Conservation (phyloP, 2,888 invertebrate genomes). For the Augochlorella aurata region DNA sequence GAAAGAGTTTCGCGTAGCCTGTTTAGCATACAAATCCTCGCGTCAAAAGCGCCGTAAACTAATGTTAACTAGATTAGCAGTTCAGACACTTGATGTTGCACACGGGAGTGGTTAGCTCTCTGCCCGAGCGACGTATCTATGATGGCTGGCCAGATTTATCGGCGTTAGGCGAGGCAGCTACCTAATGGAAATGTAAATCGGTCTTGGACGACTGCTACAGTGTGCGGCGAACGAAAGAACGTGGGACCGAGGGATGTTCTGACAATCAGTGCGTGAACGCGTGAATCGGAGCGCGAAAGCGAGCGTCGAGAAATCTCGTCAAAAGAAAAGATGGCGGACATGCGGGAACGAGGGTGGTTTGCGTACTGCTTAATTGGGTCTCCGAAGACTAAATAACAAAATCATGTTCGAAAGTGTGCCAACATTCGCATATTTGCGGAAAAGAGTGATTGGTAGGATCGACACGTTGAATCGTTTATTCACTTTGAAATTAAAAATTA, state of each 20-base stretch:
- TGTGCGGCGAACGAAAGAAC: constrained; percentile 47
- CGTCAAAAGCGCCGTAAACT: constrained; percentile 22
- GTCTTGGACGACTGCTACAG: constrained; percentile 72
- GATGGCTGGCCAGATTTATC: constrained; percentile 63
- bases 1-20: constrained; percentile 5
- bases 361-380: too few relatives aligned
- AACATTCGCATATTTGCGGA: too few relatives aligned
- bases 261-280: constrained; percentile 43
- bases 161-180: constrained; percentile 53
- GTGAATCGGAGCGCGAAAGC: constrained; percentile 40
- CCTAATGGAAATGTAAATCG: constrained; percentile 76
- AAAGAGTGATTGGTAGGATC: too few relatives aligned
- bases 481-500: too few relatives aligned
- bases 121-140: constrained; percentile 7
- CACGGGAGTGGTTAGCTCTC: neutral
- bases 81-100: constrained; percentile 10
- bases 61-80: constrained; percentile 29
- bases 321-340: too few relatives aligned
- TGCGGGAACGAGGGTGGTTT: too few relatives aligned
- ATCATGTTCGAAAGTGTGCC: too few relatives aligned
- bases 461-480: too few relatives aligned
- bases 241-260: constrained; percentile 25
- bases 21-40: constrained; percentile 34
- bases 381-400: too few relatives aligned
- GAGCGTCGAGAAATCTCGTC: constrained; percentile 25